Percentiles rank a stretch among this genome's conserved stretches.
These are phyloP conservation scores for Scolopax rusticola DNA, from an alignment of 2,797 vertebrate genomes.

Conservation along the genomic window DNA sequence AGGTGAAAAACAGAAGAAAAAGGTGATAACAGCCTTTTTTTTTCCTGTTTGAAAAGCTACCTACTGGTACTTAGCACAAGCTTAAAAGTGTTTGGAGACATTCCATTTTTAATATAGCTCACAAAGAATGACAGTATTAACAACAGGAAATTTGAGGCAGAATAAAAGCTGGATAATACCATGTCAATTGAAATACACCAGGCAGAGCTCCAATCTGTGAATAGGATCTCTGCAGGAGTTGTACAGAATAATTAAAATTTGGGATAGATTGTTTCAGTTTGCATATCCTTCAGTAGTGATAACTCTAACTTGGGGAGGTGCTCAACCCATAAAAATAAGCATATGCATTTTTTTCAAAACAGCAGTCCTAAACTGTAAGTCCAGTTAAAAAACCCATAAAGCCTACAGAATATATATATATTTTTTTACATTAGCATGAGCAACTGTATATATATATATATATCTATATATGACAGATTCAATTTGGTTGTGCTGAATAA, in stretches of 20 bases:
- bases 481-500: not conserved
- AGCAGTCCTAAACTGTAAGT: not conserved
- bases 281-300: not conserved
- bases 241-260: not conserved
- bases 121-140: not conserved
- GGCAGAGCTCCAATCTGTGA: not conserved
- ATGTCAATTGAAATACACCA: not conserved
- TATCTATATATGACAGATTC: not conserved
- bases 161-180: not conserved
- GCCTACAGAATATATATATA: fast-evolving
- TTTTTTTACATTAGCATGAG: not conserved
- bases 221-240: not conserved
- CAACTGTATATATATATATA: no score
- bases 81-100: not conserved
- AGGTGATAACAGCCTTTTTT: fast-evolving
- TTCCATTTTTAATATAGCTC: not conserved
- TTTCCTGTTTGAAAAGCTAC: not conserved
- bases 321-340: not conserved
- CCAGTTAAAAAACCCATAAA: not conserved
- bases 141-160: not conserved
- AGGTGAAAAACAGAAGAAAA: not conserved
- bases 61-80: not conserved
- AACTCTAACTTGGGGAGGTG: not conserved
- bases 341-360: not conserved
- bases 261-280: not conserved